phyloP scores from a whole-genome alignment of 2,888 invertebrate genomes.

The Hanleya hanleyi region DNA sequence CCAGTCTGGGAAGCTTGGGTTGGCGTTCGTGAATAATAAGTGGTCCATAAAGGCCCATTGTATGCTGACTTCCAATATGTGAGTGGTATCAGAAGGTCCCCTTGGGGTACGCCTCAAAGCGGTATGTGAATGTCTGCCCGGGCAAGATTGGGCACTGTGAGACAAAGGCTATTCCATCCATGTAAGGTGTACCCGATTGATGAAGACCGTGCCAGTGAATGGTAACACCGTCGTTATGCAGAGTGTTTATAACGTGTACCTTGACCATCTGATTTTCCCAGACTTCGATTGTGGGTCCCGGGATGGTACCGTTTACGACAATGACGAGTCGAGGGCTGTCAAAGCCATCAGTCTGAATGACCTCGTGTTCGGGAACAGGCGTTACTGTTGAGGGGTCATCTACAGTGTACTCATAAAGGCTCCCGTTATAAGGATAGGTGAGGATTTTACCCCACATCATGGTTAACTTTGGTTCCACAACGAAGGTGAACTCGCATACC shows the following conservation, averaged over 20 bases:
- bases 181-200: conserved; percentile 41
- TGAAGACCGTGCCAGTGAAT: conserved; percentile 52
- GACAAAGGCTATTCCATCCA: conserved; percentile 59
- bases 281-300: conserved; percentile 56
- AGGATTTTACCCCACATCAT: background rate
- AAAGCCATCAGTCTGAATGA: conserved; percentile 46
- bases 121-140: conserved; percentile 58
- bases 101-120: conserved; percentile 48
- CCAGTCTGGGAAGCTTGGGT: background rate
- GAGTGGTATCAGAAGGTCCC: conserved; percentile 55
- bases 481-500: conserved; percentile 9
- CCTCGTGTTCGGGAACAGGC: conserved; percentile 17
- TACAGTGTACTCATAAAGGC: background rate
- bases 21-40: conserved; percentile 50
- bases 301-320: conserved; percentile 45
- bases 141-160: conserved; percentile 66
- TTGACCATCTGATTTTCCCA: conserved; percentile 38
- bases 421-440: background rate
- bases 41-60: conserved; percentile 61
- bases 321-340: conserved; percentile 30
- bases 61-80: conserved; percentile 49
- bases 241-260: conserved; percentile 39
- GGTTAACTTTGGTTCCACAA: conserved; percentile 7
- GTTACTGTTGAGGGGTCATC: background rate
- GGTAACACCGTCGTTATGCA: conserved; percentile 39